A percentile compares a stretch with the other conserved stretches of the same genome.
phyloP scores from a whole-genome alignment of 1,140 invertebrate genomes.

The Drosophila hydei region DNA sequence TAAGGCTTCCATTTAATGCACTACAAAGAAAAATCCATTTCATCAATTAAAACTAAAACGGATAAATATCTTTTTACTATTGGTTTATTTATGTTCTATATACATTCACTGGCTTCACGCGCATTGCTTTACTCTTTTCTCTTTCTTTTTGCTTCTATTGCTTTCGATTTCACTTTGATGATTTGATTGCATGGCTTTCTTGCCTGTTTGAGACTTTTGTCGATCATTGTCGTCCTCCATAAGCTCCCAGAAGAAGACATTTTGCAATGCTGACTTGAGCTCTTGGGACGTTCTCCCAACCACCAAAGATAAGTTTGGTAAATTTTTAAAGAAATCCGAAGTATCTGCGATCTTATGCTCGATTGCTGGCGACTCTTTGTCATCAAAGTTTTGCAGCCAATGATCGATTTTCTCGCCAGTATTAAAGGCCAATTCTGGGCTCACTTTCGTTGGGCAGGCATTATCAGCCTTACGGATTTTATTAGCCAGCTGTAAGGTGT shows the following conservation, averaged over 20 bases:
- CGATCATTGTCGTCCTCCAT: not conserved
- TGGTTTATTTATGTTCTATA: not conserved
- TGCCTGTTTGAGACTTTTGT: not conserved
- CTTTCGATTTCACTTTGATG: not conserved
- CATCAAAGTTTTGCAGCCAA: constrained; percentile 6
- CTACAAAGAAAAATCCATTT: too few species aligned
- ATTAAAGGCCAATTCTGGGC: not conserved
- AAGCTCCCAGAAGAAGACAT: not conserved
- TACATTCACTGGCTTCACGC: not conserved
- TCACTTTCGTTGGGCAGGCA: too few species aligned
- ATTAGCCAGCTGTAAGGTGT: not conserved
- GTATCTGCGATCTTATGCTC: constrained; percentile 8
- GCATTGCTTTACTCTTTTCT: not conserved
- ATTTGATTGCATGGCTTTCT: not conserved
- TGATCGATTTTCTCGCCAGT: not conserved
- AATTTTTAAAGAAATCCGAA: constrained; percentile 2
- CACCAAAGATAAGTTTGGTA: not conserved
- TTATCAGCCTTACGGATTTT: not conserved
- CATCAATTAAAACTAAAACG: not conserved
- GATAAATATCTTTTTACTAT: not conserved
- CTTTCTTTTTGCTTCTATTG: not conserved
- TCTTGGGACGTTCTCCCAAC: not conserved
- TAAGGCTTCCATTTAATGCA: too few species aligned
- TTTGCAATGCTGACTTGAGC: not conserved
- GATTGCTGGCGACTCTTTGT: not conserved